A percentile compares a stretch with the other conserved stretches of the same genome.
These are phyloP conservation scores for Aphaenogaster rudis DNA, from an alignment of 1,140 invertebrate genomes.

Conservation along the genomic window DNA sequence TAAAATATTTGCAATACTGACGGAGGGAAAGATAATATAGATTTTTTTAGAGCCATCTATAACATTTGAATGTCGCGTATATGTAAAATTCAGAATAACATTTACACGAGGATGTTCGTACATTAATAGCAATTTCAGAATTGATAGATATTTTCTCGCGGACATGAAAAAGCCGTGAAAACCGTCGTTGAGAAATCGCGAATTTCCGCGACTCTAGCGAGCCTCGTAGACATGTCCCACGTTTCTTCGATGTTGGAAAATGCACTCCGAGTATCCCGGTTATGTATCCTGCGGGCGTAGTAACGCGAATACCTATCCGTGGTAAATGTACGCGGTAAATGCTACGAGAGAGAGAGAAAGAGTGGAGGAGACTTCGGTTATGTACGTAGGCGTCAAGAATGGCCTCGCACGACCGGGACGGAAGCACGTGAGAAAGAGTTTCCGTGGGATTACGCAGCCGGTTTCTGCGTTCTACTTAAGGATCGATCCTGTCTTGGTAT, in stretches of 20 bases:
- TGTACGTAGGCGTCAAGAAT: slow-evolving; percentile 20
- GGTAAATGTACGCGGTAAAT: slow-evolving; percentile 68
- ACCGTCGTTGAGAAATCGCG: background rate
- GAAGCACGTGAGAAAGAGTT: slow-evolving; percentile 67
- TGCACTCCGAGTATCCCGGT: slow-evolving; percentile 57
- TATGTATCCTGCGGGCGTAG: slow-evolving; percentile 68
- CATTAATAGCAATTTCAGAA: background rate
- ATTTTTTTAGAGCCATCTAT: background rate
- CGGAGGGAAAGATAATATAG: background rate
- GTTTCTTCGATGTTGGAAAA: slow-evolving; percentile 47
- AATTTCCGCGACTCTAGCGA: slow-evolving; percentile 7
- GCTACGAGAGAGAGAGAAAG: slow-evolving; percentile 18
- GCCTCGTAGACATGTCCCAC: slow-evolving; percentile 37
- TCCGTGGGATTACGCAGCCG: slow-evolving; percentile 61
- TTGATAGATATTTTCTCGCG: background rate
- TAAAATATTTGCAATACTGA: slow-evolving; percentile 6
- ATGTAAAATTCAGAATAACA: background rate
- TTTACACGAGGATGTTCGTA: background rate
- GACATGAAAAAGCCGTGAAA: background rate
- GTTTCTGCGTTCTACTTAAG: slow-evolving; percentile 27
- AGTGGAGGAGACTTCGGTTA: background rate
- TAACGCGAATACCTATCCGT: slow-evolving; percentile 69
- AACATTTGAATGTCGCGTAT: background rate
- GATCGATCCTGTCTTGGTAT: slow-evolving; percentile 60
- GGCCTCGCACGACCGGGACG: background rate